Conservation (phyloP, 2,113 vertebrate genomes). For the Cygnus buccinator region DNA sequence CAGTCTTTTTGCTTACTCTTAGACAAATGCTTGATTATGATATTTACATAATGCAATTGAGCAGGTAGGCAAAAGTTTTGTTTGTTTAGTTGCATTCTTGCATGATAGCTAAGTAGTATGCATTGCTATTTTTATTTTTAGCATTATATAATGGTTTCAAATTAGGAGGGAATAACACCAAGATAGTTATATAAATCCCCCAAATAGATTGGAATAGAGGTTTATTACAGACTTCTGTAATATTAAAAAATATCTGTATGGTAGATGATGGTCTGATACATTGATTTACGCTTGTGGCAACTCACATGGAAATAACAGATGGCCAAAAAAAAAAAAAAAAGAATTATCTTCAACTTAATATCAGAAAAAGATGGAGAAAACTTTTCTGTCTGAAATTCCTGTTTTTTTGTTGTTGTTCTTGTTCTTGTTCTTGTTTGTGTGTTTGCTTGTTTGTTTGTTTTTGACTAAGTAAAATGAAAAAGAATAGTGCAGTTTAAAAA, state of each 20-base stretch:
- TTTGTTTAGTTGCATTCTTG: rapidly evolving
- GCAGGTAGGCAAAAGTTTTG: rapidly evolving
- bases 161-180: not conserved
- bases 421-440: no score
- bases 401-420: not conserved
- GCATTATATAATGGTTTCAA: rapidly evolving
- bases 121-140: not conserved
- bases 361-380: not conserved
- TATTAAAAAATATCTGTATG: not conserved
- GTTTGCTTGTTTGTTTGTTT: not conserved
- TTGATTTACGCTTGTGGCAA: not conserved
- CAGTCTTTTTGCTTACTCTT: not conserved
- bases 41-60: not conserved
- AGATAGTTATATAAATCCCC: not conserved
- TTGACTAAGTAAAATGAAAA: not conserved
- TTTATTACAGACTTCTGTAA: not conserved
- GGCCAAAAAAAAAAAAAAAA: not conserved
- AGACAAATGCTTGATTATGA: not conserved
- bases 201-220: not conserved
- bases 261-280: not conserved
- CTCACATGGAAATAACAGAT: not conserved
- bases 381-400: rapidly evolving
- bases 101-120: not conserved
- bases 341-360: not conserved
- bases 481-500: not conserved